Percentiles rank a stretch among this genome's conserved stretches.
These are phyloP conservation scores for Cheilosia soror DNA, from an alignment of 2,888 invertebrate genomes.

Conservation along the genomic window DNA sequence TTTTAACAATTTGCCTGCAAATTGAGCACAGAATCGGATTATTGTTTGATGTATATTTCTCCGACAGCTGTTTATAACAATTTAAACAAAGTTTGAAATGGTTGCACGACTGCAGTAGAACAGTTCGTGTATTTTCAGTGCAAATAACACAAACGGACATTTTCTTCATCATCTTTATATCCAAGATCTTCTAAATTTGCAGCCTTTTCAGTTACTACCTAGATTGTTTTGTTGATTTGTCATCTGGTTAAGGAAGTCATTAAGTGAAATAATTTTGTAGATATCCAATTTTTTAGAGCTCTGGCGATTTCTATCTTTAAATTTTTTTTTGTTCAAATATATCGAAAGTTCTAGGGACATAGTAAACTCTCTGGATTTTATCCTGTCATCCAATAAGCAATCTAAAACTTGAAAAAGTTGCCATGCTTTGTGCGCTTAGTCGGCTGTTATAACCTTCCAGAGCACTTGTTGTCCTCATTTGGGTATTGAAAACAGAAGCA, in stretches of 20 bases:
- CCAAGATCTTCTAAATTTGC: no score
- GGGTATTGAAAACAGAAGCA: background rate
- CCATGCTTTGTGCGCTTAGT: no score
- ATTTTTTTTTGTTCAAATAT: slow-evolving; percentile 25
- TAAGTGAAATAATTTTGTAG: slow-evolving; percentile 24
- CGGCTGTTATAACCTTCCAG: no score
- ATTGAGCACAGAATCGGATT: no score
- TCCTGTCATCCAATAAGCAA: slow-evolving; percentile 2
- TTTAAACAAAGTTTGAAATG: no score
- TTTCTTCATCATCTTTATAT: no score
- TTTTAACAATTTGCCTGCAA: no score
- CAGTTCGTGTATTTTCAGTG: no score
- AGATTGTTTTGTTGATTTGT: slow-evolving; percentile 20
- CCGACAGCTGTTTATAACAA: no score
- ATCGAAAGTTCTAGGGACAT: slow-evolving; percentile 23
- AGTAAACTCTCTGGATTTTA: slow-evolving; percentile 26
- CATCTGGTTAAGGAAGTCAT: slow-evolving; percentile 42
- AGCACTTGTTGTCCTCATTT: slow-evolving; percentile 5
- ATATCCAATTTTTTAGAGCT: slow-evolving; percentile 7
- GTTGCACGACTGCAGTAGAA: no score
- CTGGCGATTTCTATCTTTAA: slow-evolving; percentile 4
- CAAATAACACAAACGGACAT: no score
- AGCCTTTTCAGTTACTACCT: slow-evolving; percentile 2
- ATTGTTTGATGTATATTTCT: no score
- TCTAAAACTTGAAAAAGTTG: background rate